Percentiles rank a stretch among this genome's conserved stretches.
These are phyloP conservation scores for Lasaia peninsularis DNA, from an alignment of 1,140 invertebrate species.

Conservation along the genomic window DNA sequence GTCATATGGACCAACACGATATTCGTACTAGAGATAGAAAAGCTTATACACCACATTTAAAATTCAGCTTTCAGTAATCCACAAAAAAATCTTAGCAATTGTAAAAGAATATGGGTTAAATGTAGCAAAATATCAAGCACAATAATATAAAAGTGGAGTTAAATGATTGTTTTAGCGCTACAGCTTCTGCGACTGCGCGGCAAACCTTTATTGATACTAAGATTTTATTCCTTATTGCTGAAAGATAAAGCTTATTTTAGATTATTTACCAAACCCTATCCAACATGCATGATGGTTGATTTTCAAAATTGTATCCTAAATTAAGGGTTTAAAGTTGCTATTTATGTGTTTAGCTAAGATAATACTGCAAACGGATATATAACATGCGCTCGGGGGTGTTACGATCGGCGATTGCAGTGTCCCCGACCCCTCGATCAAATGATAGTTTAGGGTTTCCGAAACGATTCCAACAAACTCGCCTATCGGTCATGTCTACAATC, in stretches of 20 bases:
- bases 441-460: slow-evolving; percentile 37
- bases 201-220: slow-evolving; percentile 17
- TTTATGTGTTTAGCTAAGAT: not conserved
- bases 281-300: slow-evolving; percentile 26
- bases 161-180: slow-evolving; percentile 16
- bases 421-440: slow-evolving; percentile 38
- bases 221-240: not conserved
- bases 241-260: slow-evolving; percentile 44
- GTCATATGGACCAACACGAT: slow-evolving; percentile 30
- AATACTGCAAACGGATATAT: slow-evolving; percentile 49
- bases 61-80: not conserved
- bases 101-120: not conserved
- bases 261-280: slow-evolving; percentile 35
- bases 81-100: too few relatives aligned
- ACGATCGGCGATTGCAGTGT: slow-evolving; percentile 52
- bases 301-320: slow-evolving; percentile 25
- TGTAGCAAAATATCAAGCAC: not conserved
- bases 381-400: slow-evolving; percentile 54
- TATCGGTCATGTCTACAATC: not conserved
- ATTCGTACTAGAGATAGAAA: slow-evolving; percentile 5
- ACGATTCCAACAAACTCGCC: slow-evolving; percentile 16
- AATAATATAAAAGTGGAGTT: not conserved
- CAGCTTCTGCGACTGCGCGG: slow-evolving; percentile 64
- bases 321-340: not conserved
- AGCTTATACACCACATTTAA: not conserved